Conservation (phyloP, 2,113 vertebrate species). For the Papio anubis region DNA sequence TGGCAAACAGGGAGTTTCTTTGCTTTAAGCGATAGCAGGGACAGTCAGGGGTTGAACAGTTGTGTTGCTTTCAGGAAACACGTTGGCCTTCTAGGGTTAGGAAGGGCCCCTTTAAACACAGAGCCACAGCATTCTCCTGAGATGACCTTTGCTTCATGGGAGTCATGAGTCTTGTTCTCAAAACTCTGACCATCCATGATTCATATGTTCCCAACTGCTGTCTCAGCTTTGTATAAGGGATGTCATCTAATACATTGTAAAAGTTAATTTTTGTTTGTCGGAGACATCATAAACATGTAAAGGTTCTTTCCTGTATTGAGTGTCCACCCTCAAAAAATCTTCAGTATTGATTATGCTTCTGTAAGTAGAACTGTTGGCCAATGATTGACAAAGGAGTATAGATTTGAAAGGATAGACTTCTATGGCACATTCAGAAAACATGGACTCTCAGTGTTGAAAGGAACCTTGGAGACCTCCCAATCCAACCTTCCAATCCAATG, state of each 20-base stretch:
- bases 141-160: neutral
- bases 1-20: neutral
- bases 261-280: neutral
- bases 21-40: conserved; percentile 42
- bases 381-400: too few relatives aligned
- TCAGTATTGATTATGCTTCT: neutral
- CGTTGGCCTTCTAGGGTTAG: neutral
- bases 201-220: conserved; percentile 6
- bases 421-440: neutral
- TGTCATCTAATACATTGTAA: neutral
- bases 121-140: neutral
- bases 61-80: conserved; percentile 7
- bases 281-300: neutral
- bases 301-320: neutral
- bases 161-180: neutral
- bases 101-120: neutral
- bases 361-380: neutral
- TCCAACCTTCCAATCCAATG: neutral
- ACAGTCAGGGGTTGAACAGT: neutral
- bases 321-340: neutral
- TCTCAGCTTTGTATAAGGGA: neutral
- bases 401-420: neutral
- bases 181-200: neutral
- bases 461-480: neutral
- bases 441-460: neutral